Conservation (phyloP, 2,113 vertebrate species). For the Pollachius pollachius region DNA sequence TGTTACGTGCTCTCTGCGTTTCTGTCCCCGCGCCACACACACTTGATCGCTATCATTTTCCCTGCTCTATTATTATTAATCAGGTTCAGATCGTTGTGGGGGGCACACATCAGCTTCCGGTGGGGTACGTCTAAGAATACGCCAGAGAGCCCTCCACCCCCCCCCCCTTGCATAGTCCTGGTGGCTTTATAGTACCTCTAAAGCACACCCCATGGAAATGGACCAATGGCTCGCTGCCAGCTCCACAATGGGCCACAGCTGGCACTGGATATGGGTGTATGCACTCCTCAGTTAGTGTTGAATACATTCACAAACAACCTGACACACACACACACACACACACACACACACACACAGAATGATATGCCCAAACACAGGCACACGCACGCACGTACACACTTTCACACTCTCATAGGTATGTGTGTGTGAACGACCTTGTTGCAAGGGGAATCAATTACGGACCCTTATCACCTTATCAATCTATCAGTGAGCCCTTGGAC, state of each 20-base stretch:
- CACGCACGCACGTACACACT: constrained; percentile 35
- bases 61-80: background rate
- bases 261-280: constrained; percentile 71
- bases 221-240: constrained; percentile 68
- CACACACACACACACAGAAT: constrained; percentile 41
- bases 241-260: constrained; percentile 69
- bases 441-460: constrained; percentile 69
- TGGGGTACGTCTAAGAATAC: constrained; percentile 26
- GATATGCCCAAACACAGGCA: constrained; percentile 18
- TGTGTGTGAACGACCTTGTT: constrained; percentile 69
- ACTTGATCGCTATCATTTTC: too few species aligned
- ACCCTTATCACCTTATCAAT: constrained; percentile 56
- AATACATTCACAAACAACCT: constrained; percentile 20
- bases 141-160: constrained; percentile 13
- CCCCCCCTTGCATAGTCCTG: constrained; percentile 18
- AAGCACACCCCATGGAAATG: constrained; percentile 68
- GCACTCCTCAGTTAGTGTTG: constrained; percentile 67
- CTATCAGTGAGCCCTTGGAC: constrained; percentile 46
- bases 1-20: too few species aligned
- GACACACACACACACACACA: constrained; percentile 3
- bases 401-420: constrained; percentile 28
- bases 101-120: constrained; percentile 17
- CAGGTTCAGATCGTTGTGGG: constrained; percentile 34
- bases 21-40: too few species aligned
- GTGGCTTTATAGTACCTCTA: constrained; percentile 36